Evolutionary conservation across 2,113 vertebrate genomes (phyloP).

Genomic region (Malurus cyaneus): DNA sequence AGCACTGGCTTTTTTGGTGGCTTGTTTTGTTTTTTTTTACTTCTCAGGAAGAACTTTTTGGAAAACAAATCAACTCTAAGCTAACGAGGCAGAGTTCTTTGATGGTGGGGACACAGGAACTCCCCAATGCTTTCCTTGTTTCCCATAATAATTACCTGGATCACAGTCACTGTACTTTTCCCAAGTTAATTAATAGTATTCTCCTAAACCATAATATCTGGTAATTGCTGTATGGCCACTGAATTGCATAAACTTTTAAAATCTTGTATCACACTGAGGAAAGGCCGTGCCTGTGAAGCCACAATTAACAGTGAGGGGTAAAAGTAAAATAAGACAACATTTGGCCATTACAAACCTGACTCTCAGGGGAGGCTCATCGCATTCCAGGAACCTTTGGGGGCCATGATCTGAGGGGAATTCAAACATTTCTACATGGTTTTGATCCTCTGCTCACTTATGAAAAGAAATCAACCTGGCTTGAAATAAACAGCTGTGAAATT

Average conservation of each 20-base stretch:
- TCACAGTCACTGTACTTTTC: neutral
- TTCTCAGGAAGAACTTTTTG: neutral
- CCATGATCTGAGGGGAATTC: neutral
- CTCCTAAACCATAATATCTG: neutral
- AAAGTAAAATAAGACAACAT: neutral
- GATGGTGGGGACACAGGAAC: neutral
- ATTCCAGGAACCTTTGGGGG: neutral
- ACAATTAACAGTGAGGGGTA: neutral
- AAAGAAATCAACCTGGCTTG: neutral
- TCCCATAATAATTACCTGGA: neutral
- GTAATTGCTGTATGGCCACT: neutral
- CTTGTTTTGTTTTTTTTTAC: too few relatives aligned
- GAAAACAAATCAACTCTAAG: neutral
- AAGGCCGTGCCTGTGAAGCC: neutral
- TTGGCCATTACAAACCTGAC: neutral
- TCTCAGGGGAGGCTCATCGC: neutral
- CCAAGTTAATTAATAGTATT: neutral
- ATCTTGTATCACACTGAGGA: neutral
- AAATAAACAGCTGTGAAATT: neutral
- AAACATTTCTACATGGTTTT: neutral
- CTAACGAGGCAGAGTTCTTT: neutral
- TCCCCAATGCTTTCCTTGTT: neutral
- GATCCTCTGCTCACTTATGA: neutral
- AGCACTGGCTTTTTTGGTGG: neutral
- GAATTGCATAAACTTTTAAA: conserved; percentile 11